Conservation (phyloP, 2,888 invertebrate species). For the Caenorhabditis uteleia region DNA sequence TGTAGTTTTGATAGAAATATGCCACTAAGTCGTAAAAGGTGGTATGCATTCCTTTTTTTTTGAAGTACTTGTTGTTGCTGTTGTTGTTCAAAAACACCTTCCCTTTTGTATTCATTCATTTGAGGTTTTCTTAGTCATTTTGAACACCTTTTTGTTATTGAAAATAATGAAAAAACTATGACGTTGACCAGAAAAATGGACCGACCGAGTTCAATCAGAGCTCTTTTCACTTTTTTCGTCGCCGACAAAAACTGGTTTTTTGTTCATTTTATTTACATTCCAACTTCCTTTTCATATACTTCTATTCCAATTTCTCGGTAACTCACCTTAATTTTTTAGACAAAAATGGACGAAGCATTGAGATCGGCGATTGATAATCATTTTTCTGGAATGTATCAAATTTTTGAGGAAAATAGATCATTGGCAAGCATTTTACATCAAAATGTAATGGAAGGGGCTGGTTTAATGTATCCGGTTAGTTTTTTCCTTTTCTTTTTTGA, state of each 20-base stretch:
- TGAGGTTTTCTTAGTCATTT: too few species aligned
- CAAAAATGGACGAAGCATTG: constrained; percentile 27
- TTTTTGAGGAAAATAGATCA: constrained; percentile 30
- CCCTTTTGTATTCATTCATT: too few species aligned
- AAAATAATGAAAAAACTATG: too few species aligned
- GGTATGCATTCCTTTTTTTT: too few species aligned
- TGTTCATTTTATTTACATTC: constrained; percentile 1
- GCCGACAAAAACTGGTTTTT: constrained; percentile 1
- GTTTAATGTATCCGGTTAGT: constrained; percentile 32
- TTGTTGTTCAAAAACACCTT: too few species aligned
- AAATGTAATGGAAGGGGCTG: constrained; percentile 22
- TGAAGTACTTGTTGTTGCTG: too few species aligned
- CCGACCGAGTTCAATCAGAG: too few species aligned
- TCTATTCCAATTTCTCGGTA: background rate
- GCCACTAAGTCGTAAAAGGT: too few species aligned
- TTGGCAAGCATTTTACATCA: constrained; percentile 15
- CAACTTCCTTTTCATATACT: background rate
- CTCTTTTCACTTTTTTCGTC: background rate
- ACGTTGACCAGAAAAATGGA: too few species aligned
- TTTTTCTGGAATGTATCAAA: constrained; percentile 11
- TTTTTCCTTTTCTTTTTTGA: background rate
- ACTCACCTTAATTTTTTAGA: background rate
- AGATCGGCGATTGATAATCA: constrained; percentile 28
- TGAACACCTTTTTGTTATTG: too few species aligned
- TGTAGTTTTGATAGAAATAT: too few species aligned